Percentiles rank a stretch among this genome's conserved stretches.
Evolutionary conservation across 2,797 vertebrate species (phyloP).

Genomic region (Serranus cabrilla): DNA sequence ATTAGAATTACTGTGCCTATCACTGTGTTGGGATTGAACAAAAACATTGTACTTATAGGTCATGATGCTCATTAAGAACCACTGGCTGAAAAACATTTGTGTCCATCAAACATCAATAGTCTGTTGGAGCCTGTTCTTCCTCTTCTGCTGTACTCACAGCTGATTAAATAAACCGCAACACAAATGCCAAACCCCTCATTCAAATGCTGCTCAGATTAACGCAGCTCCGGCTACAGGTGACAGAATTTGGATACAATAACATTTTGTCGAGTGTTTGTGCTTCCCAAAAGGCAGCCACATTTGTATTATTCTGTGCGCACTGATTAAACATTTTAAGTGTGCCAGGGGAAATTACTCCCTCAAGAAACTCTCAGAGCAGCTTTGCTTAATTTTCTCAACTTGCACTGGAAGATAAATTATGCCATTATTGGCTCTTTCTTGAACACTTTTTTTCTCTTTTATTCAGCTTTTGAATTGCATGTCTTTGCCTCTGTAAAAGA

Average conservation of each 20-base stretch:
- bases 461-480: constrained; percentile 28
- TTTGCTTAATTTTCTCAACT: constrained; percentile 34
- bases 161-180: constrained; percentile 49
- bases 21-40: constrained; percentile 7
- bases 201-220: constrained; percentile 24
- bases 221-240: constrained; percentile 5
- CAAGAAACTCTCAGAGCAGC: neutral
- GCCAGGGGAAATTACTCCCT: neutral
- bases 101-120: constrained; percentile 50
- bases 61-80: constrained; percentile 56
- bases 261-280: constrained; percentile 7
- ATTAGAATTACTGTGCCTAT: constrained; percentile 14
- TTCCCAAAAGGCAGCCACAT: neutral
- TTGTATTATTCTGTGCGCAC: constrained; percentile 14
- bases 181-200: constrained; percentile 54
- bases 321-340: constrained; percentile 1
- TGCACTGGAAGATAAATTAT: constrained; percentile 16
- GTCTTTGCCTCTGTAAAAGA: constrained; percentile 15
- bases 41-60: constrained; percentile 51
- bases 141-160: constrained; percentile 30
- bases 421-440: constrained; percentile 4
- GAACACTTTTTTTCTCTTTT: constrained; percentile 26
- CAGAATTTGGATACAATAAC: constrained; percentile 20
- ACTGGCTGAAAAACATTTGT: constrained; percentile 43
- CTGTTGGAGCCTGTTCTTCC: constrained; percentile 29